Evolutionary conservation across 2,113 vertebrate species (phyloP).

Genomic region (Nipponia nippon): DNA sequence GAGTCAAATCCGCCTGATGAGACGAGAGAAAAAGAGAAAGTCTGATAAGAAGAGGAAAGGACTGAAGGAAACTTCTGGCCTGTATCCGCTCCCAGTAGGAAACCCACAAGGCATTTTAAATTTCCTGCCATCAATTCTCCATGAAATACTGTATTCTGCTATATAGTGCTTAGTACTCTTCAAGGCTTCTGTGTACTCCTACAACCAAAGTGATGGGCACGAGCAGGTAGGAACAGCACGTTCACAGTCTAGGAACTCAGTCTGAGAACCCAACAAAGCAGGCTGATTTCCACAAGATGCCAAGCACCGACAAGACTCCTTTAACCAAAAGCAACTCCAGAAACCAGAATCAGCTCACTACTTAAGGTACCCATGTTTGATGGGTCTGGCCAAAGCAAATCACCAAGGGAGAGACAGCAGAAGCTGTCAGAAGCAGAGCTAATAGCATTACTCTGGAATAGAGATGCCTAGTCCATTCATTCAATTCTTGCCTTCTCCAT

Average conservation of each 20-base stretch:
- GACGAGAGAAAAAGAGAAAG: background rate
- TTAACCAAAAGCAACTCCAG: background rate
- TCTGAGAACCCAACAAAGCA: background rate
- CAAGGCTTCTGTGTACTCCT: background rate
- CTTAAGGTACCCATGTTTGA: background rate
- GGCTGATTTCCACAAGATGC: background rate
- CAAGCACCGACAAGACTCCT: background rate
- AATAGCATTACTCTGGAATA: background rate
- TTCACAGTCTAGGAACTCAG: background rate
- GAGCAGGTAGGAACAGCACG: background rate
- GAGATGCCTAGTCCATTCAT: background rate
- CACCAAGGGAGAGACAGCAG: background rate
- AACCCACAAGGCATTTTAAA: background rate
- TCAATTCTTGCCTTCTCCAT: background rate
- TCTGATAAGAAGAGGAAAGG: background rate
- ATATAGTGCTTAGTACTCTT: background rate
- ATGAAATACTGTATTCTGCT: background rate
- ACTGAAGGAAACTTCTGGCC: background rate
- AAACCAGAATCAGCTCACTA: background rate
- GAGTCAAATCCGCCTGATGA: background rate
- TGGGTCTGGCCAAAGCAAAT: background rate
- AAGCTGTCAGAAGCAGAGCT: background rate
- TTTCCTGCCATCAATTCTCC: background rate
- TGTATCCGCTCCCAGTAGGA: background rate
- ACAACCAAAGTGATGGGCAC: background rate